A percentile compares a stretch with the other conserved stretches of the same genome.
Evolutionary conservation across 2,113 vertebrate genomes (phyloP).

Genomic region (Rhizomys pruinosus): DNA sequence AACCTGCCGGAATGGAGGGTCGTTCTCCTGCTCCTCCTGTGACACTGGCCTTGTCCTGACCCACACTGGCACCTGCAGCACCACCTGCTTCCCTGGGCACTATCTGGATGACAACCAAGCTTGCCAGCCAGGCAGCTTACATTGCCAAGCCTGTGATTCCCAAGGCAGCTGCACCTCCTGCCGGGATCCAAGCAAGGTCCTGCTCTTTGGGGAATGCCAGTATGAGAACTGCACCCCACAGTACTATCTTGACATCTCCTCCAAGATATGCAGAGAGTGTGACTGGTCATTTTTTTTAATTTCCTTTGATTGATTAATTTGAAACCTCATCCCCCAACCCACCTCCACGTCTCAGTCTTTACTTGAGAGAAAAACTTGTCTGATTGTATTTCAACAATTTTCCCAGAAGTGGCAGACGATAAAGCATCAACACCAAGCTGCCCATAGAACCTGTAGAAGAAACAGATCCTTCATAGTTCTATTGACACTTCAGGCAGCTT

Average conservation of each 20-base stretch:
- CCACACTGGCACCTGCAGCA: conserved; percentile 87
- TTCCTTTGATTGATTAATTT: not conserved
- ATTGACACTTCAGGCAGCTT: not conserved
- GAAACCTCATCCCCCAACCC: not conserved
- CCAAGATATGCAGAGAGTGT: conserved; percentile 92
- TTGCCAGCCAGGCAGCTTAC: conserved; percentile 89
- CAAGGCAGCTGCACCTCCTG: conserved; percentile 89
- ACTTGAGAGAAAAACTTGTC: not conserved
- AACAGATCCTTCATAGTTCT: too few relatives aligned
- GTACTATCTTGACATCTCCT: conserved; percentile 93
- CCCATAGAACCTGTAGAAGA: not conserved
- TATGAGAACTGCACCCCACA: conserved; percentile 93
- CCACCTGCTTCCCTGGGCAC: conserved; percentile 88
- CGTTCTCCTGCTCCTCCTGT: conserved; percentile 91
- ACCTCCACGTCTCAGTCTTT: not conserved
- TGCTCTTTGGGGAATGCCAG: conserved; percentile 95
- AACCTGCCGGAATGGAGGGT: conserved; percentile 87
- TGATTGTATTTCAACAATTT: not conserved
- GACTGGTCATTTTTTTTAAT: not conserved
- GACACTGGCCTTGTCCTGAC: conserved; percentile 83
- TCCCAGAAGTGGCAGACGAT: not conserved
- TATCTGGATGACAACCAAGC: conserved; percentile 85
- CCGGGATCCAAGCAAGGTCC: conserved; percentile 91
- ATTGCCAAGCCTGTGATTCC: conserved; percentile 86
- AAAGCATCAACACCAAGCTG: not conserved